A percentile compares a stretch with the other conserved stretches of the same genome.
These are phyloP conservation scores for Eulemur rufifrons DNA, from an alignment of 2,113 vertebrate genomes.

Conservation along the genomic window DNA sequence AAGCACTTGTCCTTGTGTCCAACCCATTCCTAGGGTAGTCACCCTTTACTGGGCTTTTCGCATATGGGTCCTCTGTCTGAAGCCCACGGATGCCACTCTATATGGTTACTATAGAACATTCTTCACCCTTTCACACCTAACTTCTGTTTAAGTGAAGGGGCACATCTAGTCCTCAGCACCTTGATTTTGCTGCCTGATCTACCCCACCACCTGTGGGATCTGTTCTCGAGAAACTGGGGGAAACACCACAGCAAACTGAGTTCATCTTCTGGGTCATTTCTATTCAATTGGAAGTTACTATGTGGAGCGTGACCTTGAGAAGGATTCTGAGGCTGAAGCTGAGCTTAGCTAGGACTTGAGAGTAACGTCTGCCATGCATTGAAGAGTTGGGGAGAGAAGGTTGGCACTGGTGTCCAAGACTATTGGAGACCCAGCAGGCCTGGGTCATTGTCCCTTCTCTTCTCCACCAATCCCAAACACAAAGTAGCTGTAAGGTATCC, in stretches of 20 bases:
- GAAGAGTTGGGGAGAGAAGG: too few relatives aligned
- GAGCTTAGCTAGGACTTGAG: neutral
- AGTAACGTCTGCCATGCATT: accelerated
- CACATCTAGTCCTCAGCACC: neutral
- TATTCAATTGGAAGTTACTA: neutral
- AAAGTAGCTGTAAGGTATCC: neutral
- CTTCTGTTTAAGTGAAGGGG: neutral
- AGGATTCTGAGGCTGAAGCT: neutral
- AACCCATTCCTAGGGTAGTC: neutral
- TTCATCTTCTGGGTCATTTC: neutral
- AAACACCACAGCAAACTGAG: neutral
- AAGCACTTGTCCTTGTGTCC: neutral
- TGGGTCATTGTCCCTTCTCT: neutral
- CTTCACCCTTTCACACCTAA: neutral
- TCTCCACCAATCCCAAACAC: neutral
- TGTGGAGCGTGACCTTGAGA: neutral
- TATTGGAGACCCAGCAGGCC: neutral
- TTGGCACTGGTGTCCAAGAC: neutral
- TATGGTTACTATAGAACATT: neutral
- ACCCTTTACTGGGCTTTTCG: neutral
- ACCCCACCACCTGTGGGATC: neutral
- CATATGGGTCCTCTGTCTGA: neutral
- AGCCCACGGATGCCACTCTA: neutral
- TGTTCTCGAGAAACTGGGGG: constrained; percentile 8
- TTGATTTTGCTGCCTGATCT: neutral